Base-by-base conservation (phyloP, 2,888 invertebrate species). In the Hecatera dysodea region DNA sequence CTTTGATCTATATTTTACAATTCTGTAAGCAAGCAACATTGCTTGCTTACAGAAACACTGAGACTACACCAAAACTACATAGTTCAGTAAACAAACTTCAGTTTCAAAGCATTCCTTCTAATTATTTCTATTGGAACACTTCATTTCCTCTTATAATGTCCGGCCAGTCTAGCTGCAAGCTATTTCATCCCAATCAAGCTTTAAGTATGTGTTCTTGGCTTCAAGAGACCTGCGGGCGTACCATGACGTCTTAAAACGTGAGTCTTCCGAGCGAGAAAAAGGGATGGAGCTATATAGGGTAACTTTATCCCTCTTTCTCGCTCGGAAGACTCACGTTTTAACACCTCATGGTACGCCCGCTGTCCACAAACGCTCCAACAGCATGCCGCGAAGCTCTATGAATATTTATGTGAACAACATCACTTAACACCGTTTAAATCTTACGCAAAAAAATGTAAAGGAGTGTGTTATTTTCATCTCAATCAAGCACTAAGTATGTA, bases 141-240 rank as follows among this genome's bases (percentile, higher is more conserved):
- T 11, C 6, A 15, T 2, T 22, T 59, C 3, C 15, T 19, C 22
- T 12, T 7, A 52, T 2, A 56, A 33, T 64, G 39, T 48, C 24
- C 15, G 36, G 3, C 12, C 11, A 53, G 50, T 19, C 17, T 19
- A 22, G 5, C n/a, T 42, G 36, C 3, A 65, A 22, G 1, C 2
- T 8, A 74, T 67, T 74, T 62, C 48, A 78, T 81, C 74, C 79
- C 62, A 78, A 80, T 84, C 61, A 78, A 79, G 71, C 27, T 33
- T 8, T 55, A 66, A 74, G 33, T 62, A 72, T 68, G 66, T 80
- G 69, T 81, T 65, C 63, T 69, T 66, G 70, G 63, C 64, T 52
- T 69, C n/a, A 42, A 72, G 24, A 17, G 56, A 33, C 15, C 19
- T 27, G 27, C 27, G 11, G 33, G 36, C n/a, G n/a, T n/a, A n/a